phyloP scores from a whole-genome alignment of 2,888 invertebrate genomes.

The Dynastes maya region DNA sequence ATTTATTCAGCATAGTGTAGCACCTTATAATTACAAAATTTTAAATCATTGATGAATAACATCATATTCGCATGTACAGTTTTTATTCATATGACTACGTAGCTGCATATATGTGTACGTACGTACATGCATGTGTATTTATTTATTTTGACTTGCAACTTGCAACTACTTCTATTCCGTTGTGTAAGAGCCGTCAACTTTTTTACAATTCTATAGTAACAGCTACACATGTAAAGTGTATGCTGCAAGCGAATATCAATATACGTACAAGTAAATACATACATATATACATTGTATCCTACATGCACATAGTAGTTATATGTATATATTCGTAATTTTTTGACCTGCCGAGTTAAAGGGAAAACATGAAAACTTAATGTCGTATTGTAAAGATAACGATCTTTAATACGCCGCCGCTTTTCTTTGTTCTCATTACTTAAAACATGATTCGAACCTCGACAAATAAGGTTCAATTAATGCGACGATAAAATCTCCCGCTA shows the following conservation, averaged over 20 bases:
- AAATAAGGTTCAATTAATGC: constrained; percentile 58
- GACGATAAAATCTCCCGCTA: constrained; percentile 58
- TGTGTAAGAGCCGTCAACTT: constrained; percentile 21
- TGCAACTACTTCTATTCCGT: not conserved
- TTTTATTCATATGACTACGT: constrained; percentile 16
- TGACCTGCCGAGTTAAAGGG: constrained; percentile 31
- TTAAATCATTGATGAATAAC: constrained; percentile 17
- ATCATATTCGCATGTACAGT: constrained; percentile 14
- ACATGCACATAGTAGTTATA: not conserved
- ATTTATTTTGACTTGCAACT: constrained; percentile 15
- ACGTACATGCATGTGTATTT: not conserved
- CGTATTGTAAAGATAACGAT: constrained; percentile 47
- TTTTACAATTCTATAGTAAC: constrained; percentile 8
- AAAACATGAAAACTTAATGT: constrained; percentile 47
- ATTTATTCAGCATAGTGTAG: constrained; percentile 35
- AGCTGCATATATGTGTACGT: not conserved
- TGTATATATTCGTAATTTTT: constrained; percentile 22
- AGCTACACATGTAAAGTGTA: constrained; percentile 17
- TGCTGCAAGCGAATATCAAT: not conserved
- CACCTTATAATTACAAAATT: constrained; percentile 39
- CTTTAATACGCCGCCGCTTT: constrained; percentile 51
- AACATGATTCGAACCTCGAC: constrained; percentile 59
- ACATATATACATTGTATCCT: constrained; percentile 13
- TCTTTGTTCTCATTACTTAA: constrained; percentile 58
- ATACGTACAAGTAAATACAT: not conserved